Base-by-base conservation (phyloP, 2,888 invertebrate species). In the Diploptera punctata region DNA sequence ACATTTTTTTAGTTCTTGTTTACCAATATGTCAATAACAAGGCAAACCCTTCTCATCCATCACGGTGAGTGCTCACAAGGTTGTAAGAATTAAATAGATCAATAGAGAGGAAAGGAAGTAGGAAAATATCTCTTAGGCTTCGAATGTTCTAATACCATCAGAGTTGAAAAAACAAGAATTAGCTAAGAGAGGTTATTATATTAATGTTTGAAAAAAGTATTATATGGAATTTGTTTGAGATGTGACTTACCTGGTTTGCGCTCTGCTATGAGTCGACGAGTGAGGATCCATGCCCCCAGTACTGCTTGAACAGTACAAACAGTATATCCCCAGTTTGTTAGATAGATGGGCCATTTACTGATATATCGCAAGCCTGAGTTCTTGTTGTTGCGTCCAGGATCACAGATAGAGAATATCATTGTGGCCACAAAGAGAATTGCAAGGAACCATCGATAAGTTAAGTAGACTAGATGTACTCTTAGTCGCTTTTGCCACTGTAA, bases 261-360 rank as follows among this genome's bases (percentile, higher is more conserved):
- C 38, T 68, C 71, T 33, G 19, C 43, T 10, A 68, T 21, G 13
- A 73, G 68, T 26, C 44, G 44, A 78, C 71, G 77, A 38, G 84
- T 84, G 0, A 88, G 86, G 0, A 89, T 83, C 1, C 82, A 79
- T 0, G 86, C 81, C 0, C 86, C 88, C 0, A 91, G 78, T 0
- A 87, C 79, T 0, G 90, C 83, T 78, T 92, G 91, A 1, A 86
- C 70, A 0, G 85, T 82, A 74, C 90, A 89, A 60, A 88, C 77
- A 10, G 86, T 79, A 79, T 87, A 87, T 44, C 91, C 91, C 91
- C 92, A 92, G 81, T 92, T 90, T 13, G 92, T 92, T 78, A 92
- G 86, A 81, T 90, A 92, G 75, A 91, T 90, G 72, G 88, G 86
- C 91, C 91, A 92, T 78, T 89, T 90, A 75, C 61, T 31, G 9